phyloP scores from a whole-genome alignment of 2,888 invertebrate species.

The Troides aeacus region DNA sequence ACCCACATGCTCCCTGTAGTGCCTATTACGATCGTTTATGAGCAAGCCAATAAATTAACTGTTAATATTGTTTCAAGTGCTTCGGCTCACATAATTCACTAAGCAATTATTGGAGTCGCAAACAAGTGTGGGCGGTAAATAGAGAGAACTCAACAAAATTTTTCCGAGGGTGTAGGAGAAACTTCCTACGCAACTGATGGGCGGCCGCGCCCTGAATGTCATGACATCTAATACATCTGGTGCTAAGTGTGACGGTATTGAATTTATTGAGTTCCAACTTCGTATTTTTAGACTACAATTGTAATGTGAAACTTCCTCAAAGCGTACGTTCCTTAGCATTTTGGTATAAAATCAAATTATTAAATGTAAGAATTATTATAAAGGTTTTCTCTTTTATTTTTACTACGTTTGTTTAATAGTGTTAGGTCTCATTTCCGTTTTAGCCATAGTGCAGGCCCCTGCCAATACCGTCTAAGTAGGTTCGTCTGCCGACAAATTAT shows the following conservation, averaged over 20 bases:
- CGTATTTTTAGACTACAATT: not conserved
- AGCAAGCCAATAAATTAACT: conserved; percentile 16
- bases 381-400: no score
- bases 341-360: no score
- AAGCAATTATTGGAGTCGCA: conserved; percentile 11
- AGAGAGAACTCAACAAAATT: conserved; percentile 7
- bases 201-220: conserved; percentile 32
- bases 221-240: conserved; percentile 1
- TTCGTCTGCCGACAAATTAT: no score
- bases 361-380: no score
- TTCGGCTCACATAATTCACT: conserved; percentile 2
- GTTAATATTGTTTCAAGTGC: conserved; percentile 23
- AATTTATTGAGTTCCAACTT: not conserved
- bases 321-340: no score
- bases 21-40: conserved; percentile 20
- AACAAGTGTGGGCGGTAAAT: conserved; percentile 14
- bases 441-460: no score
- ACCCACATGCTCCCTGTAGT: conserved; percentile 15
- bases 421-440: no score
- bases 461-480: no score
- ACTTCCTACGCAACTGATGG: conserved; percentile 42
- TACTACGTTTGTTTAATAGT: no score
- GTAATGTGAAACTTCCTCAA: no score
- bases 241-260: not conserved
- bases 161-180: not conserved